Evolutionary conservation across 2,797 vertebrate genomes (phyloP).

Genomic region (Pseudochaenichthys georgianus): DNA sequence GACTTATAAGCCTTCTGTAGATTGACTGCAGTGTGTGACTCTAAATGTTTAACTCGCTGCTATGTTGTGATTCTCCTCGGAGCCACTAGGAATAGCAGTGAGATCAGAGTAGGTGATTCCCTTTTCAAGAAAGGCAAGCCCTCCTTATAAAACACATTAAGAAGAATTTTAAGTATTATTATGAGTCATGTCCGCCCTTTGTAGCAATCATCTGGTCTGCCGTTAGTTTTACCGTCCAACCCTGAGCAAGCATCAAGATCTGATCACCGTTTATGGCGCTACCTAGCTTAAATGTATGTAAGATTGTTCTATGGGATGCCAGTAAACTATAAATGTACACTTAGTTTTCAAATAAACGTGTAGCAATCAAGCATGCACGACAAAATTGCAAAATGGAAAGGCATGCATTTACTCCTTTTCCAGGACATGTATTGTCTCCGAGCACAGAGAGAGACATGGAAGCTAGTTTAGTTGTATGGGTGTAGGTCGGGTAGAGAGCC

Average conservation of each 20-base stretch:
- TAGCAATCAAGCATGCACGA: background rate
- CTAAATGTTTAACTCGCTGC: background rate
- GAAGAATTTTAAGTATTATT: slow-evolving; percentile 39
- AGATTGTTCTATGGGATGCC: background rate
- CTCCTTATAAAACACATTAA: background rate
- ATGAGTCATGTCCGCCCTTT: slow-evolving; percentile 31
- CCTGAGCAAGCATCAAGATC: slow-evolving; percentile 44
- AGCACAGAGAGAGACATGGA: slow-evolving; percentile 41
- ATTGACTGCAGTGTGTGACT: background rate
- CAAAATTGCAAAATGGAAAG: background rate
- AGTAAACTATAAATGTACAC: background rate
- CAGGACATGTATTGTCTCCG: slow-evolving; percentile 17
- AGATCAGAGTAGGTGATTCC: slow-evolving; percentile 26
- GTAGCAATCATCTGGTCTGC: background rate
- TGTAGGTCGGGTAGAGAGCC: slow-evolving; percentile 57
- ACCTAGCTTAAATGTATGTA: background rate
- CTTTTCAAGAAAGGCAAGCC: background rate
- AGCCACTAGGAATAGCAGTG: slow-evolving; percentile 18
- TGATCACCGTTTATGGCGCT: background rate
- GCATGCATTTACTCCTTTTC: background rate
- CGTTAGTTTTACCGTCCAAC: slow-evolving; percentile 1
- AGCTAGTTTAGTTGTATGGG: slow-evolving; percentile 67
- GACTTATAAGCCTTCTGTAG: background rate
- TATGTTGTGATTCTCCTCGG: background rate
- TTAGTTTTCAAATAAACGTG: background rate